phyloP scores from a whole-genome alignment of 2,888 invertebrate genomes.

The Xanthorhoe designata region DNA sequence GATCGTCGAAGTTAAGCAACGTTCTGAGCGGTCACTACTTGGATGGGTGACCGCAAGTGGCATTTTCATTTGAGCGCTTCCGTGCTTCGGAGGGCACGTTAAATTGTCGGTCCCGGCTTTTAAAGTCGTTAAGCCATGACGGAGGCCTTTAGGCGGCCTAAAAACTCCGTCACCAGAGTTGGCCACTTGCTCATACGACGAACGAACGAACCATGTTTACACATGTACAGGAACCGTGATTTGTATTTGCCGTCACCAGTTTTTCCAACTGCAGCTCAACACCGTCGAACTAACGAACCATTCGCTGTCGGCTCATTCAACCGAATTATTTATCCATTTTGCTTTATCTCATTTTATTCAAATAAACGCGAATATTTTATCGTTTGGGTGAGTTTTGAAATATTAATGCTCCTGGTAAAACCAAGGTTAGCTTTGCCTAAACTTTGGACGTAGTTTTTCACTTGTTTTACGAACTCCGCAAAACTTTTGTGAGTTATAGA shows the following conservation, averaged over 20 bases:
- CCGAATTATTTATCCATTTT: conserved; percentile 71
- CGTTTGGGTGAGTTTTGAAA: conserved; percentile 16
- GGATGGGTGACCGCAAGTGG: too few relatives aligned
- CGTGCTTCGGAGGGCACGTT: too few relatives aligned
- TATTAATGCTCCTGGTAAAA: conserved; percentile 10
- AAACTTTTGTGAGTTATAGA: background rate
- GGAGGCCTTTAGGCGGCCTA: too few relatives aligned
- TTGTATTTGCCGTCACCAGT: conserved; percentile 76
- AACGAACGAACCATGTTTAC: conserved; percentile 17
- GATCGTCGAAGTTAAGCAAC: too few relatives aligned
- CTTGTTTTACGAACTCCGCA: conserved; percentile 1
- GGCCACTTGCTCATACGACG: too few relatives aligned
- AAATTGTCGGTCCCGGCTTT: too few relatives aligned
- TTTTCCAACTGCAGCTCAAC: conserved; percentile 72
- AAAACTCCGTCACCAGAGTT: too few relatives aligned
- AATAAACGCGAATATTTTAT: conserved; percentile 32
- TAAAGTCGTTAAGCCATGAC: too few relatives aligned
- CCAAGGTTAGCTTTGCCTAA: background rate
- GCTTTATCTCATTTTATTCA: conserved; percentile 54
- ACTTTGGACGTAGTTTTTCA: conserved; percentile 1
- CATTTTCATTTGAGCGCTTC: too few relatives aligned
- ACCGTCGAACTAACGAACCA: conserved; percentile 78
- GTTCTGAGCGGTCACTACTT: too few relatives aligned
- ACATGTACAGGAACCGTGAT: conserved; percentile 64
- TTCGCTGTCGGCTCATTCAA: conserved; percentile 64